Evolutionary conservation across 2,797 vertebrate species (phyloP).

Genomic region (Oreonectes daqikongensis): DNA sequence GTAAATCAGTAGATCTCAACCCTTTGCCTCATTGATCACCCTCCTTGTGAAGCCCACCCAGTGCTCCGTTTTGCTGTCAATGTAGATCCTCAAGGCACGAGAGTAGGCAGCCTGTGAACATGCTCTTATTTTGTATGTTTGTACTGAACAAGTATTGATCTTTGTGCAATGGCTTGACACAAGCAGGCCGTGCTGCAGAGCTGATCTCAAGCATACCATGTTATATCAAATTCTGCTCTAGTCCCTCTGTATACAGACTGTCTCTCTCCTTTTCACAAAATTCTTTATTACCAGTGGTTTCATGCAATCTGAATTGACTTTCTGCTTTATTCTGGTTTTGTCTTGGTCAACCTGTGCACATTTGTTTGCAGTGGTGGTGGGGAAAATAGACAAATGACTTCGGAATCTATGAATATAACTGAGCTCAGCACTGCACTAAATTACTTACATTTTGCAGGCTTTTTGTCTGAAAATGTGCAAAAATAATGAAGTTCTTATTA

Average conservation of each 20-base stretch:
- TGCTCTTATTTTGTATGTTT: conserved; percentile 74
- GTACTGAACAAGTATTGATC: conserved; percentile 68
- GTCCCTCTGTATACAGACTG: conserved; percentile 41
- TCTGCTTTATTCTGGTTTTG: conserved; percentile 62
- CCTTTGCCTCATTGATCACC: conserved; percentile 75
- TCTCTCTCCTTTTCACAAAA: conserved; percentile 35
- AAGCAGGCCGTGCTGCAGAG: conserved; percentile 57
- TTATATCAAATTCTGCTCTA: conserved; percentile 64
- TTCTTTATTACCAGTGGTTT: conserved; percentile 38
- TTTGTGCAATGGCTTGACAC: conserved; percentile 51
- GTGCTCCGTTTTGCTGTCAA: conserved; percentile 66
- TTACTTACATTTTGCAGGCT: conserved; percentile 14
- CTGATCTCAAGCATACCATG: conserved; percentile 63
- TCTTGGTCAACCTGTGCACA: conserved; percentile 52
- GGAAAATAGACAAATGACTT: conserved; percentile 54
- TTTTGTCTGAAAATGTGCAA: not conserved
- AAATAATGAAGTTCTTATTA: not conserved
- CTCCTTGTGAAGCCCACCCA: conserved; percentile 62
- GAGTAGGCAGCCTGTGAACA: conserved; percentile 65
- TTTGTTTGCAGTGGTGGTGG: conserved; percentile 45
- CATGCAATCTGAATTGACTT: conserved; percentile 62
- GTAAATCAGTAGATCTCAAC: conserved; percentile 75
- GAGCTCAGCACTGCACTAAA: conserved; percentile 51
- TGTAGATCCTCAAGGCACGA: conserved; percentile 70
- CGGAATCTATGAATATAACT: conserved; percentile 36